Evolutionary conservation across 2,113 vertebrate species (phyloP).

Genomic region (Drymodes brunneopygia): DNA sequence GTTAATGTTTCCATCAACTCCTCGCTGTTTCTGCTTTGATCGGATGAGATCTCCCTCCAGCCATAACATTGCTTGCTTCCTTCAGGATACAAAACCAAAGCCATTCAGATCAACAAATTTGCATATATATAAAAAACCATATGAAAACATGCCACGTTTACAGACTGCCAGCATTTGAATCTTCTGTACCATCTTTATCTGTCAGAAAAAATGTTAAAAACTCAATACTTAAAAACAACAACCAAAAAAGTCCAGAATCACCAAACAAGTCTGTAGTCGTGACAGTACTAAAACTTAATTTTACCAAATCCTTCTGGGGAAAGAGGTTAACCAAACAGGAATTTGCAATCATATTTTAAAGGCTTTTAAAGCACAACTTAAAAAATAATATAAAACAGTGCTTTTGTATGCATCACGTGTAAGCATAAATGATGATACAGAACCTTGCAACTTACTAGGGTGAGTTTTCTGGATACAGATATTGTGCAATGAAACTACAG

Average conservation of each 20-base stretch:
- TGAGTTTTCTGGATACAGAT: background rate
- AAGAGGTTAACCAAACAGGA: background rate
- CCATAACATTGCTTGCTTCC: slow-evolving; percentile 89
- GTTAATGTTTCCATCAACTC: slow-evolving; percentile 69
- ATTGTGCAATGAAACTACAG: background rate
- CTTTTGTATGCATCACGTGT: background rate
- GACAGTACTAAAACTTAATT: background rate
- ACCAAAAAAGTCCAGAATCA: background rate
- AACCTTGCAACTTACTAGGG: background rate
- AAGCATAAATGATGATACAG: background rate
- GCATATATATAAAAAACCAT: background rate
- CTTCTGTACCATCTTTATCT: background rate
- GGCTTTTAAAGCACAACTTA: background rate
- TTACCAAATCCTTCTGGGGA: background rate
- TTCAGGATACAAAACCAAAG: slow-evolving; percentile 54
- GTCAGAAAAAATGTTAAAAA: background rate
- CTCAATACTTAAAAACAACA: background rate
- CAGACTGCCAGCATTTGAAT: background rate
- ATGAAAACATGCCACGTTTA: background rate
- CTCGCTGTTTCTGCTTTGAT: slow-evolving; percentile 75
- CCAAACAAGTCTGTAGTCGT: background rate
- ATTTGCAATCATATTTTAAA: background rate
- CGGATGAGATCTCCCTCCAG: slow-evolving; percentile 81
- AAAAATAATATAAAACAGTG: background rate
- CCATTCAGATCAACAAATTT: background rate